These are phyloP conservation scores for Cossypha niveicapilla DNA, from an alignment of 2,797 vertebrate species.

Conservation along the genomic window DNA sequence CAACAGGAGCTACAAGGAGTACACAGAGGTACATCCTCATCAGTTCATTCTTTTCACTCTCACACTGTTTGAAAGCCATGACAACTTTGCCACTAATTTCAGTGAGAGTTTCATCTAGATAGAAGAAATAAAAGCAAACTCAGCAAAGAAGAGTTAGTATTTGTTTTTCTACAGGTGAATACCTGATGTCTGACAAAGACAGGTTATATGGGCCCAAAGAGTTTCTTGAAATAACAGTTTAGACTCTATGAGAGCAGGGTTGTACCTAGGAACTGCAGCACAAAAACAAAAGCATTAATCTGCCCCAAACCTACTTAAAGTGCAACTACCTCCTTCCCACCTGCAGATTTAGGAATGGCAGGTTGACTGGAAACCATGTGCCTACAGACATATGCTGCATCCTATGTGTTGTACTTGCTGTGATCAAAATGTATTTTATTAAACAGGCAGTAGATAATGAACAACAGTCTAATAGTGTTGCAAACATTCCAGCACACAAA, in stretches of 20 bases:
- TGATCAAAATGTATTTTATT: neutral
- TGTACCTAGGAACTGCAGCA: neutral
- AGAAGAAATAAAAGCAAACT: neutral
- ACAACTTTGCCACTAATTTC: neutral
- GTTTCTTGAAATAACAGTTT: neutral
- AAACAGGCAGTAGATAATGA: neutral
- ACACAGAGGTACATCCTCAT: slow-evolving; percentile 85
- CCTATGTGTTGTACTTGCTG: neutral
- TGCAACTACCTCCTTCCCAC: neutral
- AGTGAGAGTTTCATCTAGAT: neutral
- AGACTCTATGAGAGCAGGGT: neutral
- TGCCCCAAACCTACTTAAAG: neutral
- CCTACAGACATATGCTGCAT: neutral
- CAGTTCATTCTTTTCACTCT: neutral
- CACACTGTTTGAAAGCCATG: neutral
- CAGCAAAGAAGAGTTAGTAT: neutral
- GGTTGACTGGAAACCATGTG: neutral
- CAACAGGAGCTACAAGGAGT: slow-evolving; percentile 91
- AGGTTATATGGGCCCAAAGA: neutral
- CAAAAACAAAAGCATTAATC: neutral
- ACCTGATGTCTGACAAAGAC: neutral
- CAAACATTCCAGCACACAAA: neutral
- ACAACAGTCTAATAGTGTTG: neutral
- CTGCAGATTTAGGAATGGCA: neutral
- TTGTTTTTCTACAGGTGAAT: neutral